Conservation (phyloP, 64 coral and sea anemone genomes). For the Anthopleura sola region DNA sequence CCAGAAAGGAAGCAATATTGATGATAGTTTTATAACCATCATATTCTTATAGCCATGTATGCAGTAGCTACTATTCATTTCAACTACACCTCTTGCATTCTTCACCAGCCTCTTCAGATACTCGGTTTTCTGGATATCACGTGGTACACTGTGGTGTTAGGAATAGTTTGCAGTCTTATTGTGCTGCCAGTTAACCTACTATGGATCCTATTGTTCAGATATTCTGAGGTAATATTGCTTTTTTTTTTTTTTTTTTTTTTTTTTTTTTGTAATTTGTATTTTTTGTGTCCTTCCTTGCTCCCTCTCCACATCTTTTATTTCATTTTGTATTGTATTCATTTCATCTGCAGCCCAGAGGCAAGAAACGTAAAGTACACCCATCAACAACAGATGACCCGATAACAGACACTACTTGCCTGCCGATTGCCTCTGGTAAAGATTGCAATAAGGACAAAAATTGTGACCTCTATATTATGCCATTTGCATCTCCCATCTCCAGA, state of each 20-base stretch:
- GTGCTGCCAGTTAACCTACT: slow-evolving; percentile 61
- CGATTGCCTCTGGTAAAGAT: background rate
- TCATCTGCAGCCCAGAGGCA: background rate
- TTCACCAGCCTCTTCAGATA: slow-evolving; percentile 42
- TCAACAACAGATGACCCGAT: background rate
- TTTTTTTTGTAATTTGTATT: too few relatives aligned
- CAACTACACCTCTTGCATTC: background rate
- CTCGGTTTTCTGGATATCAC: slow-evolving; percentile 61
- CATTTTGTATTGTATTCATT: background rate
- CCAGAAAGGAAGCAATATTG: too few relatives aligned
- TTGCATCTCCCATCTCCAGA: too few relatives aligned
- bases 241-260: background rate
- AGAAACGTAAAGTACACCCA: background rate
- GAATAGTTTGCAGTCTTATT: slow-evolving; percentile 58
- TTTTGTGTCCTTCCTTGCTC: too few relatives aligned
- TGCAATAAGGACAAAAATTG: background rate
- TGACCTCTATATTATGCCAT: too few relatives aligned
- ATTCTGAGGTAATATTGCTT: slow-evolving; percentile 37
- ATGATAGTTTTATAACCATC: too few relatives aligned
- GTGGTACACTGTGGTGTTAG: slow-evolving; percentile 40
- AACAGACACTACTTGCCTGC: background rate
- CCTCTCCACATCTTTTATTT: background rate
- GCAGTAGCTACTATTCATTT: too few relatives aligned
- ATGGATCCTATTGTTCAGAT: slow-evolving; percentile 82
- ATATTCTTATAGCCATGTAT: too few relatives aligned